phyloP scores from a whole-genome alignment of 2,888 invertebrate genomes.

The Keiferia lycopersicella region DNA sequence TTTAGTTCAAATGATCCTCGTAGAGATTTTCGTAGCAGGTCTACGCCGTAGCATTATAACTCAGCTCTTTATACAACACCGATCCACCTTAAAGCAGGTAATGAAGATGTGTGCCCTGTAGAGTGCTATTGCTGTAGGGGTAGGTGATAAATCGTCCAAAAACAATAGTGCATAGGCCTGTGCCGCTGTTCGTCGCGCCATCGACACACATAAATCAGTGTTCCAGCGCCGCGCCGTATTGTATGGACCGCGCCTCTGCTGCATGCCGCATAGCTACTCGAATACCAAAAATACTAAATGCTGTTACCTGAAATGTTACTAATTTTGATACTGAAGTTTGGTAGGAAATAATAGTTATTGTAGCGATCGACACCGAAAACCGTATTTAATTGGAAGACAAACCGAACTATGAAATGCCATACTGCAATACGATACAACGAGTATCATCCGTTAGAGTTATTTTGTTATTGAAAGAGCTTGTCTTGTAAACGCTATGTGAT shows the following conservation, averaged over 20 bases:
- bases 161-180: conserved; percentile 67
- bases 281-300: conserved; percentile 20
- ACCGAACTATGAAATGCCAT: not conserved
- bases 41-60: conserved; percentile 1
- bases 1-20: not conserved
- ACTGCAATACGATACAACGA: too few relatives aligned
- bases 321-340: not conserved
- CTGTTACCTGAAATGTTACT: not conserved
- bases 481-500: too few relatives aligned
- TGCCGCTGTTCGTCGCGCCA: conserved; percentile 52
- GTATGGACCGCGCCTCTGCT: conserved; percentile 39
- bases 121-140: conserved; percentile 32
- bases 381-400: not conserved
- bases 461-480: too few relatives aligned
- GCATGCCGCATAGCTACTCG: conserved; percentile 19
- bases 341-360: not conserved
- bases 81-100: not conserved
- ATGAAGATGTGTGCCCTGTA: conserved; percentile 12
- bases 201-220: conserved; percentile 69
- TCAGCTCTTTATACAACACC: not conserved
- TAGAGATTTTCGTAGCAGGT: conserved; percentile 2
- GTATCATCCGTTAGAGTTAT: too few relatives aligned
- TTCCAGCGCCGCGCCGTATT: conserved; percentile 55
- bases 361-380: not conserved
- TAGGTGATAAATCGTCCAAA: conserved; percentile 69